phyloP scores from a whole-genome alignment of 2,113 vertebrate genomes.

The Sylvietta virens region DNA sequence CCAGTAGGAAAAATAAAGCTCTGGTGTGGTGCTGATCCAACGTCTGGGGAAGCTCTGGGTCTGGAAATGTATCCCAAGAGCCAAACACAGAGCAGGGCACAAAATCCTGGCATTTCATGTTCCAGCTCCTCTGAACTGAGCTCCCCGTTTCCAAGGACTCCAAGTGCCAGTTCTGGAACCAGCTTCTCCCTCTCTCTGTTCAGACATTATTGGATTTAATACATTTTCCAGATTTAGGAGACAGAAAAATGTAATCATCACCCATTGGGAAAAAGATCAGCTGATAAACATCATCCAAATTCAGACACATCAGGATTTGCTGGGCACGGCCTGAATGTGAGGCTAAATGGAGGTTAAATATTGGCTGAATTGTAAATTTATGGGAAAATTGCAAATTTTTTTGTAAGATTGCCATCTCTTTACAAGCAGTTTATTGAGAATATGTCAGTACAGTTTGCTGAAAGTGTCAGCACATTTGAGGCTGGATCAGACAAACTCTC shows the following conservation, averaged over 20 bases:
- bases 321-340: neutral
- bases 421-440: neutral
- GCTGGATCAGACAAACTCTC: neutral
- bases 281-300: neutral
- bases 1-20: neutral
- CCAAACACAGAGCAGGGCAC: neutral
- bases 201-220: neutral
- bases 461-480: neutral
- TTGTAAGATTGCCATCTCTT: neutral
- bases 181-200: neutral
- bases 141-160: neutral
- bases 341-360: constrained; percentile 1
- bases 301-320: neutral
- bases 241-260: neutral
- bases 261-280: neutral
- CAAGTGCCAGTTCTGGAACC: neutral
- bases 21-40: neutral
- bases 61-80: neutral
- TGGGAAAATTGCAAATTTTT: neutral
- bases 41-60: neutral
- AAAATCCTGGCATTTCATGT: neutral
- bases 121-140: neutral
- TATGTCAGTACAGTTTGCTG: neutral
- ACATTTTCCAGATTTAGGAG: neutral
- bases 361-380: neutral